phyloP scores from a whole-genome alignment of 2,113 vertebrate genomes.

The Chionodraco myersi region DNA sequence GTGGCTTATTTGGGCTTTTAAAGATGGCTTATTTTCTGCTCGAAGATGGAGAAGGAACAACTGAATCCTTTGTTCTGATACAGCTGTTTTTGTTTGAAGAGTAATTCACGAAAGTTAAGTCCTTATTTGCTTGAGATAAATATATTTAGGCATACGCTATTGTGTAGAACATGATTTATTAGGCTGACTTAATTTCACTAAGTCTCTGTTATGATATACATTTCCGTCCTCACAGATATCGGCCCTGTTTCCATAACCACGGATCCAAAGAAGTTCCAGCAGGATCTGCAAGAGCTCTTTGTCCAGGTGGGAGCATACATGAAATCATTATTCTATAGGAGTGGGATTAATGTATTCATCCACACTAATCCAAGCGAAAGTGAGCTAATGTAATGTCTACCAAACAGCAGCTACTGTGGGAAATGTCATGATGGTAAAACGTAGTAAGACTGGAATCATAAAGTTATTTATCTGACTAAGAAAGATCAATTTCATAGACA shows the following conservation, averaged over 20 bases:
- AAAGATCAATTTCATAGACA: neutral
- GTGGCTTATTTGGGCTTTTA: slow-evolving; percentile 25
- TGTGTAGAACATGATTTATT: neutral
- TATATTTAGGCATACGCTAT: neutral
- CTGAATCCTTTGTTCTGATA: slow-evolving; percentile 9
- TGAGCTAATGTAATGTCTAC: neutral
- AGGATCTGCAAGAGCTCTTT: slow-evolving; percentile 89
- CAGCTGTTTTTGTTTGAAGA: slow-evolving; percentile 10
- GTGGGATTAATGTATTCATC: neutral
- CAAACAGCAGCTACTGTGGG: neutral
- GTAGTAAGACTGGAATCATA: slow-evolving; percentile 6
- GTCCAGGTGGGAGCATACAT: slow-evolving; percentile 88
- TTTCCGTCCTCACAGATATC: slow-evolving; percentile 83
- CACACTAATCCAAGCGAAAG: slow-evolving; percentile 1
- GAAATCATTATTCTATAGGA: neutral
- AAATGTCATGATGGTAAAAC: neutral
- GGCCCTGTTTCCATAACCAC: slow-evolving; percentile 91
- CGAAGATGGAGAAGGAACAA: slow-evolving; percentile 6
- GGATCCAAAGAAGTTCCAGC: slow-evolving; percentile 90
- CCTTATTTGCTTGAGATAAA: slow-evolving; percentile 2
- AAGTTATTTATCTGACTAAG: neutral
- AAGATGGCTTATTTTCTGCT: slow-evolving; percentile 11
- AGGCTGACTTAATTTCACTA: neutral
- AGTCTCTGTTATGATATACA: slow-evolving; percentile 13
- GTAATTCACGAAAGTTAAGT: neutral